Conservation (phyloP, 2,888 invertebrate genomes). For the Hyppa rectilinea region DNA sequence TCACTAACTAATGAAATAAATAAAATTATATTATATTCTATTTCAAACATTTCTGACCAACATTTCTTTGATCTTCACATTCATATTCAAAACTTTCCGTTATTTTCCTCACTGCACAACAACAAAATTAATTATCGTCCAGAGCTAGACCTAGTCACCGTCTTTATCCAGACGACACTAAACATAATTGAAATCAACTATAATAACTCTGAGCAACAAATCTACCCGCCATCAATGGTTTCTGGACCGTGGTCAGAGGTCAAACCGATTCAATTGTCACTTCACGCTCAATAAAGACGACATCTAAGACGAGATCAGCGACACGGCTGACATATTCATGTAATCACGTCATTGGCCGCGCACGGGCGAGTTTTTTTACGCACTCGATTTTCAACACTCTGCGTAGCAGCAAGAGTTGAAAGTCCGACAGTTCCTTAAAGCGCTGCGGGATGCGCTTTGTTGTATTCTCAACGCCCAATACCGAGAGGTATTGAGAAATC, state of each 20-base stretch:
- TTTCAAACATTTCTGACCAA: too few species aligned
- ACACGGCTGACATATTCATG: constrained; percentile 27
- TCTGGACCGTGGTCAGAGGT: constrained; percentile 32
- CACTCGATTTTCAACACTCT: background rate
- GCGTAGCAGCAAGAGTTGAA: background rate
- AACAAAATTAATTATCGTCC: background rate
- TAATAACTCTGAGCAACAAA: background rate
- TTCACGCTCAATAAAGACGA: constrained; percentile 18
- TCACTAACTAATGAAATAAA: too few species aligned
- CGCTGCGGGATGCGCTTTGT: background rate
- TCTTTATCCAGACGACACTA: background rate
- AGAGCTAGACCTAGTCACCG: background rate
- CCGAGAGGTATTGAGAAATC: too few species aligned
- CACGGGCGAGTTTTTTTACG: background rate
- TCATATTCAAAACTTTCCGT: background rate
- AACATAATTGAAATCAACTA: background rate
- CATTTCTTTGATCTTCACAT: background rate
- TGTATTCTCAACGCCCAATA: background rate
- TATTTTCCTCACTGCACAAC: background rate
- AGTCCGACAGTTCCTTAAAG: background rate
- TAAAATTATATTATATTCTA: too few species aligned
- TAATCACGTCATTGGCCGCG: constrained; percentile 7
- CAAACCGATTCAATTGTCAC: constrained; percentile 50
- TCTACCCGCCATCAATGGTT: constrained; percentile 13
- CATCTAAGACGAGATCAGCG: constrained; percentile 24